Evolutionary conservation across 2,797 vertebrate species (phyloP), one percentile per base, ranked within the genome.

Genomic region (Glossophaga mutica): DNA sequence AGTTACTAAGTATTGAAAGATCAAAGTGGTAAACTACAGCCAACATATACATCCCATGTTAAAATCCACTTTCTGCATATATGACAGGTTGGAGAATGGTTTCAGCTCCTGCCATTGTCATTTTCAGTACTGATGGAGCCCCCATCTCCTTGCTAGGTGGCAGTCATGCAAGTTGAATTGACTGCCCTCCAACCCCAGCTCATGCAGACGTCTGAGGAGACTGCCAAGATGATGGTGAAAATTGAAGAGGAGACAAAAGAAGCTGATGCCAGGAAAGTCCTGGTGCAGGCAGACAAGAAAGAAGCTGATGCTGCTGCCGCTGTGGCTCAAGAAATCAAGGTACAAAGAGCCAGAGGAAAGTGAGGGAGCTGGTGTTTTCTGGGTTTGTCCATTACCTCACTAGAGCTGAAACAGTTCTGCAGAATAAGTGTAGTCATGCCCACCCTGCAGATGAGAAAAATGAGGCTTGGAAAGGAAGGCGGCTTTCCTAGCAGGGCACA

Each of bases 101-200:
- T 91, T 81, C 46, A 24, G 2, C n/a, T 12, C n/a, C 70, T 59
- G 18, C 34, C 37, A 24, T 37, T 24, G 3, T 32, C 77, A 42
- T 37, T 86, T 70, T 52, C 0, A 0, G 70, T 44, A 5, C 18
- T 14, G 44, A 32, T 6, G 1, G 14, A 4, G 3, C 81, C 96
- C 91, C 85, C 39, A 84, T 96, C 22, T 83, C 15, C 94, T 94
- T 92, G 50, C 85, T 97, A 99, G 99, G 99, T 99, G 95, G 98
- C 99, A 21, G 99, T 99, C 92, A 99, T 99, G 99, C 99, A 99
- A 96, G 98, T 98, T 83, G 99, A 99, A 94, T 98, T 99, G 96
- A 99, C 99, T 0, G 99, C 98, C 50, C 98, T 99, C 90, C 99
- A 99, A 92, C 99, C 99, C 42, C 98, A 99, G 95, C 98, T 99